A percentile compares a stretch with the other conserved stretches of the same genome.
These are phyloP conservation scores for cattle (Bos taurus) DNA, from an alignment of 2,113 vertebrate genomes.

Conservation along the genomic window DNA sequence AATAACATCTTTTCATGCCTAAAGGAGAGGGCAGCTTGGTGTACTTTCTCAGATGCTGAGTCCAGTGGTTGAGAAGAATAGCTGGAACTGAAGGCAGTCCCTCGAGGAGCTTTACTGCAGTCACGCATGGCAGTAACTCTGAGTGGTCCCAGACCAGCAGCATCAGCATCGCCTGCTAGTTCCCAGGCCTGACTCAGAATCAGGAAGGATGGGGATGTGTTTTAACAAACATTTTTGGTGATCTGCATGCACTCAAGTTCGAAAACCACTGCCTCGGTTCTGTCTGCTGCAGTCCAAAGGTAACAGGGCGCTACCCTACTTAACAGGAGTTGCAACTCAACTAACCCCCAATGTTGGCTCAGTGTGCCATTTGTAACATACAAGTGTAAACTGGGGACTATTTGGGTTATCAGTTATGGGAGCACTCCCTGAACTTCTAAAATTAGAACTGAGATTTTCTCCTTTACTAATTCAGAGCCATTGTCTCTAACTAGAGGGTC, in stretches of 20 bases:
- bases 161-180: background rate
- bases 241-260: background rate
- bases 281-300: background rate
- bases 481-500: background rate
- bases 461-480: background rate
- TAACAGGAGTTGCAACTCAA: background rate
- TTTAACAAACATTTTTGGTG: background rate
- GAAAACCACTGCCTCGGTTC: background rate
- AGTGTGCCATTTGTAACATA: background rate
- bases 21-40: background rate
- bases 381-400: background rate
- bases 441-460: background rate
- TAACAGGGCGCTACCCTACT: background rate
- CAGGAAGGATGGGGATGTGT: background rate
- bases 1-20: background rate
- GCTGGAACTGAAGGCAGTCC: background rate
- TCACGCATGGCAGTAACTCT: background rate
- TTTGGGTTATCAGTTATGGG: background rate
- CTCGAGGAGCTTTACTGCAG: background rate
- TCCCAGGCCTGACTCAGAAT: background rate
- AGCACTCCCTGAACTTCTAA: background rate
- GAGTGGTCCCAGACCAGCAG: background rate
- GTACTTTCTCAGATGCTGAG: background rate
- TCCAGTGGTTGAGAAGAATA: background rate
- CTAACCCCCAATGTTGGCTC: background rate